phyloP scores from a whole-genome alignment of 2,888 invertebrate species.

The Mesochorus sp. region DNA sequence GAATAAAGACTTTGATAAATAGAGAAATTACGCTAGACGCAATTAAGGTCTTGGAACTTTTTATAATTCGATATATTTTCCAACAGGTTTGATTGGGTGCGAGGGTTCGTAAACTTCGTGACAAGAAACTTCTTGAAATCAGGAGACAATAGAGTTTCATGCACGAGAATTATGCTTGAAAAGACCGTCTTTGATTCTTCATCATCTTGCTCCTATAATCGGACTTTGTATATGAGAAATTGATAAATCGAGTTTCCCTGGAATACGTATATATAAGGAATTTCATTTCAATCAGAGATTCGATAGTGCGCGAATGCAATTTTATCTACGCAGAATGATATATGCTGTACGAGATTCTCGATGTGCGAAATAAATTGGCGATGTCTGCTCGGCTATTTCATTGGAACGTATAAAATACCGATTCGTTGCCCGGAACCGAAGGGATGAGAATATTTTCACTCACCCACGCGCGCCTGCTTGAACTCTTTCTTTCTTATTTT shows the following conservation, averaged over 20 bases:
- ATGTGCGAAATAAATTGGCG: constrained; percentile 38
- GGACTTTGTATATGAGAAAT: no score
- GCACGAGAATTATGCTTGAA: no score
- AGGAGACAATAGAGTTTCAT: no score
- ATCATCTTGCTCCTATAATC: no score
- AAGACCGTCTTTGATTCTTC: no score
- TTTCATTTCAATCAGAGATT: no score
- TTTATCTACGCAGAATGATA: neutral
- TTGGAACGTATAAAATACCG: constrained; percentile 65
- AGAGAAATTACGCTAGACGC: no score
- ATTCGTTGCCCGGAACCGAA: constrained; percentile 55
- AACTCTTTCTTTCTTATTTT: neutral
- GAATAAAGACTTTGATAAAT: no score
- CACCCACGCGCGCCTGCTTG: neutral
- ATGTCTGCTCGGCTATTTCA: constrained; percentile 37
- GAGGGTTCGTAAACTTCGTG: neutral
- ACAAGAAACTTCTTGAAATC: neutral
- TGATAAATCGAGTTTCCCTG: no score
- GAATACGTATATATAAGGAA: no score
- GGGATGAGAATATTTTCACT: constrained; percentile 14
- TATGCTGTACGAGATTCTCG: neutral
- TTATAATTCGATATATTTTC: constrained; percentile 12
- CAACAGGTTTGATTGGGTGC: constrained; percentile 17
- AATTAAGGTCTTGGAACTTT: no score
- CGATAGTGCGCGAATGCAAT: neutral